phyloP scores from a whole-genome alignment of 2,113 vertebrate genomes.

The Spermophilus dauricus region DNA sequence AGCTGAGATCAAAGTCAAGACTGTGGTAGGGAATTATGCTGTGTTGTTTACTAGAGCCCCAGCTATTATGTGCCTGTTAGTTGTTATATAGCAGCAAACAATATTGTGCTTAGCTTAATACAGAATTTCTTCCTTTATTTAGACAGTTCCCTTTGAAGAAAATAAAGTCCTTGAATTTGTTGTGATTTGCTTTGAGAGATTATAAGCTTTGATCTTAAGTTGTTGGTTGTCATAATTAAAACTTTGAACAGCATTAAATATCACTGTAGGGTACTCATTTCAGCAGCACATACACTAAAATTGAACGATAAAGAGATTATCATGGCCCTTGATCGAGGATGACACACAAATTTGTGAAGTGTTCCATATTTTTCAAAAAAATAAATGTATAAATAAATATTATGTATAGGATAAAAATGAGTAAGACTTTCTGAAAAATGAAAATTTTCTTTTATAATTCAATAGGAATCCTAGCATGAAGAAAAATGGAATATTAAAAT shows the following conservation, averaged over 20 bases:
- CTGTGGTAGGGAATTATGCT: not conserved
- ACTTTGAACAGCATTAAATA: constrained; percentile 52
- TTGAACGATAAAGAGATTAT: no score
- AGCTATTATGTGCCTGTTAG: not conserved
- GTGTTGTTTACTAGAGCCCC: constrained; percentile 6
- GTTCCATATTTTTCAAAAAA: not conserved
- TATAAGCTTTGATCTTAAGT: constrained; percentile 45
- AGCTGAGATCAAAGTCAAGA: constrained; percentile 59
- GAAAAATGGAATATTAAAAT: not conserved
- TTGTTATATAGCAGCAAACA: constrained; percentile 32
- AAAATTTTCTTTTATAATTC: constrained; percentile 57
- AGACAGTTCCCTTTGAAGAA: constrained; percentile 55
- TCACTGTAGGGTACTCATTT: not conserved
- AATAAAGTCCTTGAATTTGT: constrained; percentile 16
- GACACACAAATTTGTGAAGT: no score
- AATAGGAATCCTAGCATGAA: not conserved
- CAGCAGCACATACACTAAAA: no score
- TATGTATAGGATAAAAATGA: not conserved
- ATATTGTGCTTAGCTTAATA: constrained; percentile 36
- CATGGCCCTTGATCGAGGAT: no score
- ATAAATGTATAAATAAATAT: no score
- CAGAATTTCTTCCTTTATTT: constrained; percentile 47
- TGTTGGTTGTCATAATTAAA: constrained; percentile 65
- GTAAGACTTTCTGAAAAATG: constrained; percentile 37
- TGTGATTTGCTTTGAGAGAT: constrained; percentile 58